Evolutionary conservation across 2,888 invertebrate species (phyloP).

Genomic region (Idaea biselata): DNA sequence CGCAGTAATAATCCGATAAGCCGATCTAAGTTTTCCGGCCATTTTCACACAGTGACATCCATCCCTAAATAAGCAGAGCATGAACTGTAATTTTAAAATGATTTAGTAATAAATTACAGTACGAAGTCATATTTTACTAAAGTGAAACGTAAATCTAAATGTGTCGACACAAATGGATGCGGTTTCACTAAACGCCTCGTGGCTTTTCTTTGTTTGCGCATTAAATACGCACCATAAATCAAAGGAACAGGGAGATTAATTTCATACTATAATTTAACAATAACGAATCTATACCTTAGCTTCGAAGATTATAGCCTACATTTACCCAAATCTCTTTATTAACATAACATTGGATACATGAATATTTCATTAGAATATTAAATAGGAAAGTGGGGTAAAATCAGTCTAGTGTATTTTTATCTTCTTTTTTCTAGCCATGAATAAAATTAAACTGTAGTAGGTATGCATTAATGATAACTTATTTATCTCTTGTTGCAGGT

Average conservation of each 20-base stretch:
- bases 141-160: neutral
- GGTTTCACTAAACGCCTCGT: slow-evolving; percentile 9
- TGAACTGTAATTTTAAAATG: neutral
- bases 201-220: slow-evolving; percentile 22
- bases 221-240: slow-evolving; percentile 28
- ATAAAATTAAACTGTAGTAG: neutral
- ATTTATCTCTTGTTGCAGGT: neutral
- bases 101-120: neutral
- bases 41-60: neutral
- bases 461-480: neutral
- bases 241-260: slow-evolving; percentile 25
- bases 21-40: neutral
- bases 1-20: neutral
- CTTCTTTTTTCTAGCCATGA: neutral
- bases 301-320: slow-evolving; percentile 42
- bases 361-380: slow-evolving; percentile 54
- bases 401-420: slow-evolving; percentile 5
- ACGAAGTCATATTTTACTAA: neutral
- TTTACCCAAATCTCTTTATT: slow-evolving; percentile 53
- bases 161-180: slow-evolving; percentile 9
- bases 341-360: slow-evolving; percentile 59
- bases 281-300: slow-evolving; percentile 38
- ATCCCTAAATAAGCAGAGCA: neutral
- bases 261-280: slow-evolving; percentile 40
- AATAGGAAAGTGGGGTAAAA: slow-evolving; percentile 23